Evolutionary conservation across 1,140 invertebrate genomes (phyloP).

Genomic region (Drosophila nigromelanica): DNA sequence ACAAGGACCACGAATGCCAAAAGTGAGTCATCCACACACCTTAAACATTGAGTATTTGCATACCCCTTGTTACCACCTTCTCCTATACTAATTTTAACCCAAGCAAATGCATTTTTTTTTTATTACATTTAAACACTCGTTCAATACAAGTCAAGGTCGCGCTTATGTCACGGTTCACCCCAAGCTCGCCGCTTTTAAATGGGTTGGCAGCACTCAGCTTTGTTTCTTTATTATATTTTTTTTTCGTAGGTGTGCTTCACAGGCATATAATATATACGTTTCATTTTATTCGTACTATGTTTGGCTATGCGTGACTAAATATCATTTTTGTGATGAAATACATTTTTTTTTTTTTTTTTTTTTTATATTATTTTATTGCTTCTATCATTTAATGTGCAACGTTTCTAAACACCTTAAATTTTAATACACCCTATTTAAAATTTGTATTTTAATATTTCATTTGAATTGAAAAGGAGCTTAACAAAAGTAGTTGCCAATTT

Average conservation of each 20-base stretch:
- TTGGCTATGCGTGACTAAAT: slow-evolving; percentile 14
- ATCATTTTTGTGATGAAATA: not conserved
- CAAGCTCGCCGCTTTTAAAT: slow-evolving; percentile 32
- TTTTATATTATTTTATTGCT: too few relatives aligned
- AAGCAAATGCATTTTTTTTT: not conserved
- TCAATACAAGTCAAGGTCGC: slow-evolving; percentile 52
- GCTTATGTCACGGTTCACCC: slow-evolving; percentile 58
- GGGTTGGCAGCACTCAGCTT: slow-evolving; percentile 2
- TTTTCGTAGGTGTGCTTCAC: slow-evolving; percentile 4
- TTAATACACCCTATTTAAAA: too few relatives aligned
- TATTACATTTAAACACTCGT: slow-evolving; percentile 1
- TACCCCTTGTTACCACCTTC: not conserved
- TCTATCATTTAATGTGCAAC: too few relatives aligned
- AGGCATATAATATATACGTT: slow-evolving; percentile 1
- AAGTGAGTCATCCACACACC: slow-evolving; percentile 12
- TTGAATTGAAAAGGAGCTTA: too few relatives aligned
- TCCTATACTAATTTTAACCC: not conserved
- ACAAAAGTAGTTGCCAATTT: too few relatives aligned
- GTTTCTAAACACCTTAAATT: too few relatives aligned
- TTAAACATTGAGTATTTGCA: too few relatives aligned
- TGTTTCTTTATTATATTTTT: not conserved
- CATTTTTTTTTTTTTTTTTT: too few relatives aligned
- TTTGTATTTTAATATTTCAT: too few relatives aligned
- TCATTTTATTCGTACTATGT: not conserved
- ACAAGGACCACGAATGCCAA: slow-evolving; percentile 15